phyloP scores from a whole-genome alignment of 2,797 vertebrate genomes.

The Amblyopsis hoosieri region DNA sequence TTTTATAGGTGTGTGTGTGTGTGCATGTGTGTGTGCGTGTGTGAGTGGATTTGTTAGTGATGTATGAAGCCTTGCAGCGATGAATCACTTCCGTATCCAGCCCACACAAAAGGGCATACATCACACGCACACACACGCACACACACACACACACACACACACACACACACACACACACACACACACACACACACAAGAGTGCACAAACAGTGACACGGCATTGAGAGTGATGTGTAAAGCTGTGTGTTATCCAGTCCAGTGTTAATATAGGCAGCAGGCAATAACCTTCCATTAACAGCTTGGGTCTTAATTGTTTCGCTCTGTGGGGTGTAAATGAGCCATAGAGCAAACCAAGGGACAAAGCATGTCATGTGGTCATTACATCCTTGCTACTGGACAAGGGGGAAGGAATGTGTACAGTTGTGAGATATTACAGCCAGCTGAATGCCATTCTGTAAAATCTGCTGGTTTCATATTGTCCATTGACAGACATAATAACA shows the following conservation, averaged over 20 bases:
- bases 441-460: background rate
- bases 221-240: slow-evolving; percentile 14
- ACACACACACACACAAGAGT: no score
- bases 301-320: background rate
- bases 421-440: background rate
- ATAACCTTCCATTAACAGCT: slow-evolving; percentile 11
- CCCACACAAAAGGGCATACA: slow-evolving; percentile 3
- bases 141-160: slow-evolving; percentile 1
- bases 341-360: no score
- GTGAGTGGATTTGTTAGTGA: background rate
- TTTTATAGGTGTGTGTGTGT: background rate
- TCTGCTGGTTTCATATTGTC: background rate
- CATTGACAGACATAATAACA: background rate
- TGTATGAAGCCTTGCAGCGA: slow-evolving; percentile 19
- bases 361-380: background rate
- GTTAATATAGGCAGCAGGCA: slow-evolving; percentile 7
- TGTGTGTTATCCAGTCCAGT: slow-evolving; percentile 9
- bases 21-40: slow-evolving; percentile 2
- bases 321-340: background rate
- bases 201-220: slow-evolving; percentile 4
- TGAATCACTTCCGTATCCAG: slow-evolving; percentile 19
- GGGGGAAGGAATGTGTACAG: background rate
- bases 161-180: background rate
- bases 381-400: background rate
- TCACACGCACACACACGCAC: background rate